phyloP scores from a whole-genome alignment of 2,113 vertebrate species.

The Heteronetta atricapilla region DNA sequence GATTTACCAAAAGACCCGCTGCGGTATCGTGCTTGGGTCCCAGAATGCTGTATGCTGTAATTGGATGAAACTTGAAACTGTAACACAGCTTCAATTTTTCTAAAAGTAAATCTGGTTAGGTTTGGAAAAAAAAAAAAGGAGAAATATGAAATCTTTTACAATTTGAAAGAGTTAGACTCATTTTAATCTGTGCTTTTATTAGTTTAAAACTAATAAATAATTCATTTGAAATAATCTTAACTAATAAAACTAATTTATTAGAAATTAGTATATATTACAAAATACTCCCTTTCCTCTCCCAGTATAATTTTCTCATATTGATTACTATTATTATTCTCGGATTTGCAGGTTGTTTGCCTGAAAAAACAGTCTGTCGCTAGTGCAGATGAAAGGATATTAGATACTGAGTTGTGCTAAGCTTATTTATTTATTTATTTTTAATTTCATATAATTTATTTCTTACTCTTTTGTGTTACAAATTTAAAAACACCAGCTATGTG shows the following conservation, averaged over 20 bases:
- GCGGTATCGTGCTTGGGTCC: accelerated
- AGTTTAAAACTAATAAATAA: background rate
- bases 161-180: background rate
- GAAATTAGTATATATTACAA: background rate
- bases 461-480: background rate
- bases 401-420: background rate
- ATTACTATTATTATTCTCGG: slow-evolving; percentile 34
- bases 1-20: background rate
- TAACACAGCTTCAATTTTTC: slow-evolving; percentile 5
- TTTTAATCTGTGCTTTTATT: background rate
- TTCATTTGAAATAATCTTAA: background rate
- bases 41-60: background rate
- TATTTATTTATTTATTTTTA: background rate
- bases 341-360: background rate
- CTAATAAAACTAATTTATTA: slow-evolving; percentile 17
- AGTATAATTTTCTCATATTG: slow-evolving; percentile 16
- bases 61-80: background rate
- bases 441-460: background rate
- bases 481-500: background rate
- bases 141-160: background rate
- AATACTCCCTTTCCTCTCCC: background rate
- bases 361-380: slow-evolving; percentile 7
- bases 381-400: background rate
- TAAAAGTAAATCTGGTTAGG: background rate
- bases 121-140: background rate